Evolutionary conservation across 2,888 invertebrate species (phyloP), one percentile per base, ranked within the genome.

Genomic region (Pandemis corylana): DNA sequence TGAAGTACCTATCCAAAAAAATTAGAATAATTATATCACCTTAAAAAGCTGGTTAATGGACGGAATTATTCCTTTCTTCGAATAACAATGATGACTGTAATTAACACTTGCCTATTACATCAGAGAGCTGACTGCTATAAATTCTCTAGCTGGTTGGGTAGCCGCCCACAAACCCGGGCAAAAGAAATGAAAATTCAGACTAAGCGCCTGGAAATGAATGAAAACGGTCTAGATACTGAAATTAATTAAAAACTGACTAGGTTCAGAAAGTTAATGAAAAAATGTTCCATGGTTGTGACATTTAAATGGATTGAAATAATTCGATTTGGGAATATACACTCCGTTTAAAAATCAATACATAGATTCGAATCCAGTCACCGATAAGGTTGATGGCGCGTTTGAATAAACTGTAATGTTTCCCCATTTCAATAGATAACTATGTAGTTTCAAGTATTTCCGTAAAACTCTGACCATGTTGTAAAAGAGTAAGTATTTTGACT

Each of bases 91-190:
- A 72, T 72, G 68, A 10, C 56, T 44, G 70, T 70, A 79, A 79
- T 79, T 77, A 78, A 66, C 66, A 65, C 49, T 59, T 42, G 64
- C 44, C 76, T 62, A 70, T 76, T 76, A 78, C 76, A 77, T 76
- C 64, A 73, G 63, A 62, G 28, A 49, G 56, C 53, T 15, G 64
- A 56, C 53, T 53, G 51, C 20, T 12, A 67, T 49, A 67, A 59
- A 66, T 75, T 41, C 13, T 42, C 46, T 7, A 12, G 41, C 51
- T 10, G 56, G 7, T 15, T 10, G 56, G 64, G 63, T 64, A 64
- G 68, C 64, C 42, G n/a, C 36, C 49, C 49, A 59, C 9, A n/a
- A 46, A 36, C 36, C 13, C 42, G 53, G 36, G 20, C 41, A 51
- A 49, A 71, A 66, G 46, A 66, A 66, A 41, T 36, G 13, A 49